Evolutionary conservation across 30 jellyfish, hydroid and myxozoan genomes (phyloP).

Genomic region (Aurelia sp.): DNA sequence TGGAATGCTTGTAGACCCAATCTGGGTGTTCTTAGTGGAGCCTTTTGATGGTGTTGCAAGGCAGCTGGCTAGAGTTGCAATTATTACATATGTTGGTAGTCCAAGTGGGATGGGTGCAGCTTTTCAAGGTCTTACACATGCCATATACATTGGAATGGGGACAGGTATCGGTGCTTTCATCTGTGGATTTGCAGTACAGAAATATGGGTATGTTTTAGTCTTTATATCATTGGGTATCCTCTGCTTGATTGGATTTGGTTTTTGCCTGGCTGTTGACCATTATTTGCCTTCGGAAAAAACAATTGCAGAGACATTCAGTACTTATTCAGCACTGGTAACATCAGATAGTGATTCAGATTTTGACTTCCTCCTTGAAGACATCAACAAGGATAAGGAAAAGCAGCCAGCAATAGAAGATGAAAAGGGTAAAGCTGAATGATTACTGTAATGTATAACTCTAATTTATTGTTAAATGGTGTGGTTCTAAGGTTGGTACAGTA

Average conservation of each 20-base stretch:
- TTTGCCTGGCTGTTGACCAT: constrained; percentile 65
- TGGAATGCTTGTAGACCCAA: constrained; percentile 62
- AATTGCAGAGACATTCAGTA: constrained; percentile 58
- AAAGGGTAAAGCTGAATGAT: neutral
- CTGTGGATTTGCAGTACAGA: constrained; percentile 62
- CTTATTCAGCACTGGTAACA: constrained; percentile 26
- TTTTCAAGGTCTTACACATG: constrained; percentile 84
- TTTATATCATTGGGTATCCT: constrained; percentile 67
- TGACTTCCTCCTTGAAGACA: constrained; percentile 48
- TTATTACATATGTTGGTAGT: constrained; percentile 87
- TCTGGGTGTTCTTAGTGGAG: constrained; percentile 75
- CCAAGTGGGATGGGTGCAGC: constrained; percentile 93
- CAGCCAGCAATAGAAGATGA: constrained; percentile 1
- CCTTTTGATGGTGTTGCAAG: constrained; percentile 82
- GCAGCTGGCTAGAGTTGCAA: constrained; percentile 60
- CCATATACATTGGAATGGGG: constrained; percentile 86
- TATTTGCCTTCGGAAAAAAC: constrained; percentile 60
- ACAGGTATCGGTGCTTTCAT: constrained; percentile 75
- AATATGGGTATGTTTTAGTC: constrained; percentile 72
- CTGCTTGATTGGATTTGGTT: constrained; percentile 71
- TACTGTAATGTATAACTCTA: neutral
- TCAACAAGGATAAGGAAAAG: constrained; percentile 1
- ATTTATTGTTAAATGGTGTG: too few relatives aligned
- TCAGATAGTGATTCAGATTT: constrained; percentile 66
- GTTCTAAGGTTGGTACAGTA: too few relatives aligned